phyloP scores from a whole-genome alignment of 1,140 invertebrate genomes.

The Monomorium pharaonis region DNA sequence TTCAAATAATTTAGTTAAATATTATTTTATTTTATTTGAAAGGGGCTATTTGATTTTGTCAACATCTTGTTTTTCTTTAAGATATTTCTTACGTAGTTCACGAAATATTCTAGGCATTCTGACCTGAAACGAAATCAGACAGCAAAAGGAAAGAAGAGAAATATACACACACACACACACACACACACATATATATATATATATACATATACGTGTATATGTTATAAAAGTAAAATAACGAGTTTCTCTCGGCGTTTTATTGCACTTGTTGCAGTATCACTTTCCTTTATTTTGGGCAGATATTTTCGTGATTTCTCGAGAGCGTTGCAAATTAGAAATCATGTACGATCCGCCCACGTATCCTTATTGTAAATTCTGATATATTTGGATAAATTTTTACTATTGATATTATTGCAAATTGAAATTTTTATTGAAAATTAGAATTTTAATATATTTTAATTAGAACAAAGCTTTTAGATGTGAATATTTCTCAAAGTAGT shows the following conservation, averaged over 20 bases:
- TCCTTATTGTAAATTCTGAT: not conserved
- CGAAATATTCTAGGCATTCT: slow-evolving; percentile 27
- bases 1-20: not conserved
- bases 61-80: not conserved
- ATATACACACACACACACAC: too few species aligned
- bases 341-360: not conserved
- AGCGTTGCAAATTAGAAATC: not conserved
- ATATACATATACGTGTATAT: not conserved
- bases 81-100: slow-evolving; percentile 9
- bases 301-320: slow-evolving; percentile 34
- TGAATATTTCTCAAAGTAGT: too few species aligned
- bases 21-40: not conserved
- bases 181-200: too few species aligned
- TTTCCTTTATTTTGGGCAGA: slow-evolving; percentile 19
- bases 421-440: not conserved
- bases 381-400: not conserved
- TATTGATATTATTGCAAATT: not conserved
- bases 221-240: slow-evolving; percentile 44
- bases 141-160: not conserved
- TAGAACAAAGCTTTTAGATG: too few species aligned
- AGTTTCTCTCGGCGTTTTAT: slow-evolving; percentile 64
- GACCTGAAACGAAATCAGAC: not conserved
- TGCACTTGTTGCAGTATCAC: slow-evolving; percentile 48
- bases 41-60: not conserved
- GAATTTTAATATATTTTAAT: too few species aligned